Base-by-base conservation (phyloP, 2,113 vertebrate species). In the Eubucco bourcierii region DNA sequence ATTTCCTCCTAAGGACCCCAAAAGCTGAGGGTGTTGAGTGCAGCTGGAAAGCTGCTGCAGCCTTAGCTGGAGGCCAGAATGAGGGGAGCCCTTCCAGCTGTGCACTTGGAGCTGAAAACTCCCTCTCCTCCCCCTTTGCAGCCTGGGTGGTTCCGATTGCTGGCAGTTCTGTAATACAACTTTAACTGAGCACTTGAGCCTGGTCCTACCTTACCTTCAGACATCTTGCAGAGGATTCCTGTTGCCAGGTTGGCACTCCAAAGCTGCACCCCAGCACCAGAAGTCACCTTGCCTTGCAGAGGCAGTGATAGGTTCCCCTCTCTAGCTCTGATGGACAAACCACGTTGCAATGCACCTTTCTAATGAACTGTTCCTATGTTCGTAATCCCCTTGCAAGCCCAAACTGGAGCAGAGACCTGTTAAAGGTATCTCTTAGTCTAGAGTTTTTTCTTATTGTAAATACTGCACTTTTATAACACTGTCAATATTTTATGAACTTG, bases 391-490 rank as follows among this genome's bases (percentile, higher is more conserved):
- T 94, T 91, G 92, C 97, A 95, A 97, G 97, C 96, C 97, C 96
- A 97, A 97, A 97, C 96, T 97, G 97, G 97, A 98, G 97, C 96
- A 96, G 96, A 96, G 97, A 97, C 97, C 96, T 98, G 96, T 98
- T 97, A 98, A 98, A 97, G 96, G 92, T 97, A 97, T 98, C 97
- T 98, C 98, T 97, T 97, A 98, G 96, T 97, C 95, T 97, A 96
- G 95, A 96, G 95, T 97, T 98, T 98, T 96, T 98, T 98, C 97
- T 97, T 97, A 98, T 95, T 98, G 98, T 98, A 98, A 97, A 98
- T 98, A 98, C 96, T 98, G 97, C 98, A 98, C 97, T 98, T 98
- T 98, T 98, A 97, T 98, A 98, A 98, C 95, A 97, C 91, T 98
- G 97, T 98, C 93, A 59, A 98, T 98, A 98, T 98, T 98, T 98